Conservation (phyloP, 35 echinoderm and acorn worm species). For the Ophiothrix spiculata region DNA sequence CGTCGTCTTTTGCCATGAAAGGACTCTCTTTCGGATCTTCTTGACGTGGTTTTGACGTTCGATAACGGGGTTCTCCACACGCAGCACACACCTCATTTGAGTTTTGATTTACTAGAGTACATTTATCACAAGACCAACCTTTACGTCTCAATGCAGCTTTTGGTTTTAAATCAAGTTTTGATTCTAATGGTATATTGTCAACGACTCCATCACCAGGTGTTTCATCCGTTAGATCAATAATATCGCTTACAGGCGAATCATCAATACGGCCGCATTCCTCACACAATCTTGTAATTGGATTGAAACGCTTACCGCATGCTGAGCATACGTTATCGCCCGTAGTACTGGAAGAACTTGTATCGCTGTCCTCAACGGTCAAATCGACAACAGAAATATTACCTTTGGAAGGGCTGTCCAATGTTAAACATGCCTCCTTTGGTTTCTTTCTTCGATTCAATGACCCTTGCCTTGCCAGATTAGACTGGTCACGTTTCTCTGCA, state of each 20-base stretch:
- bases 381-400: neutral
- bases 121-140: slow-evolving; percentile 56
- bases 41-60: neutral
- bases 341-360: neutral
- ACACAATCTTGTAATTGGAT: slow-evolving; percentile 4
- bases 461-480: neutral
- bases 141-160: slow-evolving; percentile 38
- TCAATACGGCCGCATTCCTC: slow-evolving; percentile 15
- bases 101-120: slow-evolving; percentile 48
- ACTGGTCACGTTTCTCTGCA: neutral
- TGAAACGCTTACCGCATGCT: neutral
- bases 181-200: neutral
- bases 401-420: too few relatives aligned
- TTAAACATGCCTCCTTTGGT: neutral
- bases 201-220: neutral
- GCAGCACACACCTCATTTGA: slow-evolving; percentile 37
- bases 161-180: neutral
- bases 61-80: slow-evolving; percentile 1
- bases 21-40: neutral
- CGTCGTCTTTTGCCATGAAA: slow-evolving; percentile 38
- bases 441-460: neutral
- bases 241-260: neutral
- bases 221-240: slow-evolving; percentile 27
- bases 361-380: neutral
- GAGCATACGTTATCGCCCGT: neutral